phyloP scores from a whole-genome alignment of 2,888 invertebrate species.

The Hirudinaria manillensis region DNA sequence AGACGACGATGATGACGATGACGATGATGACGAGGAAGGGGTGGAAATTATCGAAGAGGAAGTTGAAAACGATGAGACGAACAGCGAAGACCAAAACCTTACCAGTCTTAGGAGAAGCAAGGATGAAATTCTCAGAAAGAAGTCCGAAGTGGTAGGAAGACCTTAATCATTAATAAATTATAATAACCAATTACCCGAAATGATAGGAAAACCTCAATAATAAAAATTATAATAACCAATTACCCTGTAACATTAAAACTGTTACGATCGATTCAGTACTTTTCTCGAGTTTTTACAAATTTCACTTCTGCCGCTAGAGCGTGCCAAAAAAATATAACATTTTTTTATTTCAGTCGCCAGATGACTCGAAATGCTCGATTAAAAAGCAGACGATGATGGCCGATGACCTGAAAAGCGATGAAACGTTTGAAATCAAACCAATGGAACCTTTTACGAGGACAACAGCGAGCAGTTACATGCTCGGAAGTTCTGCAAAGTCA shows the following conservation, averaged over 20 bases:
- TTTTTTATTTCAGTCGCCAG: slow-evolving; percentile 11
- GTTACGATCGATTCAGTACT: too few species aligned
- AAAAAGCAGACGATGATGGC: not conserved
- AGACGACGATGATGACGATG: slow-evolving; percentile 15
- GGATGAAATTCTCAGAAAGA: not conserved
- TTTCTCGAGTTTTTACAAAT: not conserved
- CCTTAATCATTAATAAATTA: too few species aligned
- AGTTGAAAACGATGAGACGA: not conserved
- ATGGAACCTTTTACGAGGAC: slow-evolving; percentile 15
- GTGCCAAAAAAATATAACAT: not conserved
- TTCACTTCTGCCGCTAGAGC: not conserved
- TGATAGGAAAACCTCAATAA: too few species aligned
- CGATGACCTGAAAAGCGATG: not conserved
- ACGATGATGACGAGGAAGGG: slow-evolving; percentile 4
- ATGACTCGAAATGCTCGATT: not conserved
- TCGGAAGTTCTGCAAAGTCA: not conserved
- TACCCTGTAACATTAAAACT: too few species aligned
- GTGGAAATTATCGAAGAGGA: not conserved
- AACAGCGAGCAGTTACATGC: slow-evolving; percentile 19
- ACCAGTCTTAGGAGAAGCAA: slow-evolving; percentile 4
- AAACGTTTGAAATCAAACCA: slow-evolving; percentile 7
- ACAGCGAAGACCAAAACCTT: too few species aligned
- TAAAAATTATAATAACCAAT: too few species aligned
- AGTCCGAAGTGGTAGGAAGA: not conserved
- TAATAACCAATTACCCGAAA: too few species aligned